Base-by-base conservation (phyloP, 2,113 vertebrate genomes). In the Lepus timidus region DNA sequence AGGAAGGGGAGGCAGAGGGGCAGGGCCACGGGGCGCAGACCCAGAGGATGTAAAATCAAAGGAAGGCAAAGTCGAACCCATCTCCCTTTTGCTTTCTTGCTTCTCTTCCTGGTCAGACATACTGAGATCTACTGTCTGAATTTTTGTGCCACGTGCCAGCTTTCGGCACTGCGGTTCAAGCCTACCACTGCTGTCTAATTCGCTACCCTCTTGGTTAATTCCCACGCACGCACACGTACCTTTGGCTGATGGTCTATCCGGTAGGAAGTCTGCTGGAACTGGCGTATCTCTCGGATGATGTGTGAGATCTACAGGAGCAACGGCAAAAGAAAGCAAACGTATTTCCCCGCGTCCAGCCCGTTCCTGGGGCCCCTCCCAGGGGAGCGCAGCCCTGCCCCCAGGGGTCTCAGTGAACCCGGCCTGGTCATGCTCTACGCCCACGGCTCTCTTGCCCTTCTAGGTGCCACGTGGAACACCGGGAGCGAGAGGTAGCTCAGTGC, bases 191-290 rank as follows among this genome's bases (percentile, higher is more conserved):
- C 31, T 33, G 68, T 85, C 44, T 73, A 78, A 36, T 11, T 70
- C 31, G 64, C 22, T 79, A 67, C 84, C 25, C 61, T 52, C 27
- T 27, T 51, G 58, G 58, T 65, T 27, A 58, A n/a, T 74, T 74
- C 14, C 62, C 73, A 93, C 71, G 83, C 3, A 51, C 16, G 16
- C 20, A 23, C 20, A 23, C 4, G 97, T 99, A 99, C 99, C 99
- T 99, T 99, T 96, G 98, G 98, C 94, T 99, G 99, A 96, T 99
- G 99, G 91, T 99, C 99, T 97, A 99, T 99, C 96, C 99, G 99
- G 98, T 99, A 99, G 8, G 99, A 99, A 1, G 99, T 99, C 98
- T 99, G 99, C 98, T 99, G 99, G 97, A 99, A 99, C 98, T 99
- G 99, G 10, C 99, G 99, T 85, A 99, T 99, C 98, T 99, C 99